phyloP scores from a whole-genome alignment of 2,797 vertebrate genomes.

The Pelodytes ibericus region DNA sequence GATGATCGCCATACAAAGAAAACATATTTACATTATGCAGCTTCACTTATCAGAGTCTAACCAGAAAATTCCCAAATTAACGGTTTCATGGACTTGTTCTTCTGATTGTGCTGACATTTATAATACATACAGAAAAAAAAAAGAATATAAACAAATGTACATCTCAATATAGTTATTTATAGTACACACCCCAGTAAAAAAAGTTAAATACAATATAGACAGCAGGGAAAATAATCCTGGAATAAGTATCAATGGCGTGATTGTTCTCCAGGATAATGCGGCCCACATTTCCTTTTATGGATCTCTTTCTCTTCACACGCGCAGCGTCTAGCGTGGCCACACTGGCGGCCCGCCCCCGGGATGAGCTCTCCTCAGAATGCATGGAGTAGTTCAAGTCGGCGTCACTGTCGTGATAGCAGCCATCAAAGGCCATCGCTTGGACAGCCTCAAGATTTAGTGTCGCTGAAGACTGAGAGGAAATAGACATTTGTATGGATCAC shows the following conservation, averaged over 20 bases:
- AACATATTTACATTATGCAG: too few species aligned
- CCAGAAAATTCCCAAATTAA: not conserved
- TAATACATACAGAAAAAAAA: constrained; percentile 5
- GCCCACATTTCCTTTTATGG: constrained; percentile 76
- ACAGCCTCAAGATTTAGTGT: constrained; percentile 73
- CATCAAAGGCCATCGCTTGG: constrained; percentile 86
- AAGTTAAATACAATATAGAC: constrained; percentile 89
- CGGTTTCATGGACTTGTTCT: not conserved
- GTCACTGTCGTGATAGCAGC: constrained; percentile 84
- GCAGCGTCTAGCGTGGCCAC: constrained; percentile 66
- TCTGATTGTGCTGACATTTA: not conserved
- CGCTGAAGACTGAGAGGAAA: constrained; percentile 74
- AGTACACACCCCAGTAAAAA: constrained; percentile 91
- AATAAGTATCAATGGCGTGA: constrained; percentile 90
- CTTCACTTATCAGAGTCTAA: too few species aligned
- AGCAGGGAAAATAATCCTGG: constrained; percentile 84
- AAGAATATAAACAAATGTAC: constrained; percentile 21
- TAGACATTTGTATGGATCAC: not conserved
- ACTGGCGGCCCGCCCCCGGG: constrained; percentile 66
- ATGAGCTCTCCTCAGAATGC: constrained; percentile 74
- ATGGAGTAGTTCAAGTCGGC: constrained; percentile 75
- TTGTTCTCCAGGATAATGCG: constrained; percentile 85
- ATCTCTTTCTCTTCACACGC: constrained; percentile 75
- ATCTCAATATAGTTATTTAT: constrained; percentile 57
- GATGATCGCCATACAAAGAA: too few species aligned